Evolutionary conservation across 2,113 vertebrate genomes (phyloP).

Genomic region (Amblyornis subalaris): DNA sequence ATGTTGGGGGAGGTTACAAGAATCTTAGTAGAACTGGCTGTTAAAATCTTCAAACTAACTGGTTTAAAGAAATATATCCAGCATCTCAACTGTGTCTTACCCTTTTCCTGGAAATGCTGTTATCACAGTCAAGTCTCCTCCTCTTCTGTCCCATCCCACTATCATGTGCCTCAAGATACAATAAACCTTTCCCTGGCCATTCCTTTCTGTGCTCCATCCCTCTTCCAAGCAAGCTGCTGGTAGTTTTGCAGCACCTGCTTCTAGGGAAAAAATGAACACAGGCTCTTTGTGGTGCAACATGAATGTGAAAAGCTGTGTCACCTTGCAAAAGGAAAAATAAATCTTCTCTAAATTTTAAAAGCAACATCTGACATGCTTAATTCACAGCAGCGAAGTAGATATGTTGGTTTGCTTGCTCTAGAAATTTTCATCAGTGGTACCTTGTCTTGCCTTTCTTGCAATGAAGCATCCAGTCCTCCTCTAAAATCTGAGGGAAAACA

Average conservation of each 20-base stretch:
- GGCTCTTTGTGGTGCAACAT: background rate
- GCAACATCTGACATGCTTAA: background rate
- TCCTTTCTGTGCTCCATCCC: background rate
- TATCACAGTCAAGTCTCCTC: background rate
- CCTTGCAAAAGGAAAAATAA: background rate
- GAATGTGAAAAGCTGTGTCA: background rate
- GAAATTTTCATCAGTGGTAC: background rate
- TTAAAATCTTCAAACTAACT: background rate
- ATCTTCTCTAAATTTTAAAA: background rate
- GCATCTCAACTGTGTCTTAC: background rate
- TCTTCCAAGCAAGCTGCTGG: background rate
- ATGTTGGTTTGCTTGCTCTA: background rate
- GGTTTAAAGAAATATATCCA: background rate
- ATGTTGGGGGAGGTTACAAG: background rate
- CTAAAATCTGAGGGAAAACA: background rate
- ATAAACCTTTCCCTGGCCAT: background rate
- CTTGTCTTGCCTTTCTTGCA: background rate
- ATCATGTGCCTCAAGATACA: background rate
- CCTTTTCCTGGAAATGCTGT: background rate
- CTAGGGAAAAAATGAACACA: background rate
- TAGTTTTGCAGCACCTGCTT: background rate
- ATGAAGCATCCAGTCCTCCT: background rate
- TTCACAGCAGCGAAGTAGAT: background rate
- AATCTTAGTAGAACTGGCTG: background rate
- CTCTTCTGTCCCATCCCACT: background rate